phyloP scores from a whole-genome alignment of 1,140 invertebrate genomes.

The Caenorhabditis briggsae region DNA sequence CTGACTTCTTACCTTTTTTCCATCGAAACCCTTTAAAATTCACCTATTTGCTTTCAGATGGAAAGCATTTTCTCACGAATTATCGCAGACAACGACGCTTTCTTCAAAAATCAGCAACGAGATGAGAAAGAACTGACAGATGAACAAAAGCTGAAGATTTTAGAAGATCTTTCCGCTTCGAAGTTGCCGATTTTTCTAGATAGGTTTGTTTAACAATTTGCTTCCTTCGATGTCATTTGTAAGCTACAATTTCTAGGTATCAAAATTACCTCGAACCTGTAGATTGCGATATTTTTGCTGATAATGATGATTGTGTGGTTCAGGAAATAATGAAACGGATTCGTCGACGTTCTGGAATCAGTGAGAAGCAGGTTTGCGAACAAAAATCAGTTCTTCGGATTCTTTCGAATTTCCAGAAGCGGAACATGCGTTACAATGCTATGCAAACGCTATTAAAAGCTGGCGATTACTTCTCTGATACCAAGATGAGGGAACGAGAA shows the following conservation, averaged over 20 bases:
- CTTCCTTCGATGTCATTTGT: neutral
- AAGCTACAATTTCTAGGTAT: conserved; percentile 54
- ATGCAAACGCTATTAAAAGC: conserved; percentile 84
- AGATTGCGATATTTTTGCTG: conserved; percentile 31
- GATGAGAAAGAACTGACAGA: conserved; percentile 65
- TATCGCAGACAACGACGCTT: conserved; percentile 37
- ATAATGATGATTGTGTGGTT: conserved; percentile 43
- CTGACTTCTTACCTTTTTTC: too few relatives aligned
- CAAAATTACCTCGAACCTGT: conserved; percentile 40
- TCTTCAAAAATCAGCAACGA: conserved; percentile 48
- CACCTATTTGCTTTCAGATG: neutral
- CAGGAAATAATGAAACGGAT: conserved; percentile 20
- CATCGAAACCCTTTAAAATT: neutral
- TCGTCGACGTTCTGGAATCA: neutral
- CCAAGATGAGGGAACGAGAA: conserved; percentile 91
- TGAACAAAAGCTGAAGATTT: conserved; percentile 66
- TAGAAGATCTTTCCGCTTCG: conserved; percentile 64
- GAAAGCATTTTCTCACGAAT: conserved; percentile 39
- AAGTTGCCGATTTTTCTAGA: conserved; percentile 72
- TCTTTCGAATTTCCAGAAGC: conserved; percentile 79
- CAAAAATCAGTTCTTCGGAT: neutral
- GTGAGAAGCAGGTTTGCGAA: conserved; percentile 17
- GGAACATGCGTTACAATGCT: conserved; percentile 87
- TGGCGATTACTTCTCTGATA: conserved; percentile 88
- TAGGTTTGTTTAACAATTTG: conserved; percentile 63